A percentile compares a stretch with the other conserved stretches of the same genome.
Evolutionary conservation across 2,888 invertebrate species (phyloP).

Genomic region (Cantharis rustica): DNA sequence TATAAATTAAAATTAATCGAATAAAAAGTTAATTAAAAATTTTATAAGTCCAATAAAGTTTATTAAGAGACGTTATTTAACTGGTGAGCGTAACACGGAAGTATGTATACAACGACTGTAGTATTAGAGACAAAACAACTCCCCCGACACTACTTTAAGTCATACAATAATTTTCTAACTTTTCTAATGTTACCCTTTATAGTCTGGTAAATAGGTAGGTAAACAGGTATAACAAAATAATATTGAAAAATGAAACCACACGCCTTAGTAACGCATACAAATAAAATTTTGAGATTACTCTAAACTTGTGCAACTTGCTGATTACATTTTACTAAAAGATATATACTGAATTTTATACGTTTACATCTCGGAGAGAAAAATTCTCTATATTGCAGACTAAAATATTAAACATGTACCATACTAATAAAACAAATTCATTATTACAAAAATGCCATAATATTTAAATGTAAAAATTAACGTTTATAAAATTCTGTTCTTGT

Average conservation of each 20-base stretch:
- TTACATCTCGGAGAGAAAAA: not conserved
- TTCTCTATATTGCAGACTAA: not conserved
- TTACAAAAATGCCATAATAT: no score
- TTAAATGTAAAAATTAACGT: no score
- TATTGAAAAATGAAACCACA: not conserved
- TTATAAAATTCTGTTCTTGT: no score
- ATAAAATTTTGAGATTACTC: not conserved
- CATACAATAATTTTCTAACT: not conserved
- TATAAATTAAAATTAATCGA: not conserved
- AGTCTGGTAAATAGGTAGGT: not conserved
- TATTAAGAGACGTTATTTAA: no score
- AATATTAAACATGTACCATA: no score
- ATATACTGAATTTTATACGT: no score
- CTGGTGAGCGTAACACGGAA: not conserved
- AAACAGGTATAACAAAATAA: not conserved
- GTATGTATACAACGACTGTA: not conserved
- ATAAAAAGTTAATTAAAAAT: not conserved
- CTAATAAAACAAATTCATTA: no score
- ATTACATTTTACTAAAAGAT: not conserved
- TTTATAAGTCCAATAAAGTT: not conserved
- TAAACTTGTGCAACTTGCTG: not conserved
- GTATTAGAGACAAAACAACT: not conserved
- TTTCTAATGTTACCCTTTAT: not conserved
- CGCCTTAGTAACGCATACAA: not conserved
- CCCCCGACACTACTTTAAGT: not conserved